Base-by-base conservation (phyloP, 1,140 invertebrate species). In the Apis cerana region DNA sequence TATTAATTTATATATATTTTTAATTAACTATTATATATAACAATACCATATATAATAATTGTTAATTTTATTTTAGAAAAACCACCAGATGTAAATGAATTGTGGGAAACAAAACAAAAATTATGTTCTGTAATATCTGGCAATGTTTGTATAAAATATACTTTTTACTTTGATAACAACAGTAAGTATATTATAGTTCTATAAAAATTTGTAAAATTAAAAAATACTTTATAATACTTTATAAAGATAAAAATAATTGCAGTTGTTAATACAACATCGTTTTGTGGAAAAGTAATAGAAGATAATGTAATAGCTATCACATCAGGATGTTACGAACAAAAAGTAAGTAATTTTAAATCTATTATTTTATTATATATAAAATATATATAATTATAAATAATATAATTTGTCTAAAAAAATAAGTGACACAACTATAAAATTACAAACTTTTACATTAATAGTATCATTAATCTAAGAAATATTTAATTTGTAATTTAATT, bases 201-300 rank as follows among this genome's bases (percentile, higher is more conserved):
- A 54, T 33, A 56, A 27, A 9, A 58, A n/a, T 9, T 23, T 1
- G 13, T 72, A n/a, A n/a, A n/a, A n/a, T 17, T 23, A 52, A 69
- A 50, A 33, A 43, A 17, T 12, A 27, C 1, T 27, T 27, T 27
- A 58, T 9, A 7, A 67, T 77, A 58, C n/a, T 8, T 21, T 13
- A 59, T 67, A 12, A 61, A 48, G 12, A 52, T 21, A 43, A 77
- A 75, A 70, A 21, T 85, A 17, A 77, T 83, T 86, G 27, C 10
- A 92, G 90, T 91, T 59, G 21, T 85, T 11, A 90, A 90, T 27
- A 77, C 64, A 11, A 77, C 88, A 54, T 81, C 86, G 43, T 92
- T 91, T 68, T 89, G 85, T 83, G 92, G 91, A 11, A 91, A 90
- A 88, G 83, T 89, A 56, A 86, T 85, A 27, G 85, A 89, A 69